Base-by-base conservation (phyloP, 2,113 vertebrate genomes). In the Siphamia tubifer region DNA sequence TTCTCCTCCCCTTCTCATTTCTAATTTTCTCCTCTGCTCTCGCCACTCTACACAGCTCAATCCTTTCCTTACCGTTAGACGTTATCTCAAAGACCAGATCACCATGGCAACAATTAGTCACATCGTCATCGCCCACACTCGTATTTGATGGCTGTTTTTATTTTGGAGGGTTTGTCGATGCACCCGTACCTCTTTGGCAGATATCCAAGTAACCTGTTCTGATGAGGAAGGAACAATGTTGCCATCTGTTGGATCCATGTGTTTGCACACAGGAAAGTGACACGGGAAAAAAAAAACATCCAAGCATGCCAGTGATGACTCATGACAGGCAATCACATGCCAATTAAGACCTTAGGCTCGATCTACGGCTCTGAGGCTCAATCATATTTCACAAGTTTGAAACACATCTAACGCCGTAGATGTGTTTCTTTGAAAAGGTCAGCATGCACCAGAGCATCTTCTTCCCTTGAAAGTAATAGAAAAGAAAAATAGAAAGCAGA, bases 61-160 rank as follows among this genome's bases (percentile, higher is more conserved):
- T 75, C 56, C 60, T 60, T 58, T 75, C 74, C 61, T 77, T 58
- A 71, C 72, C 52, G 40, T 76, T 51, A 80, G 79, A 84, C 58
- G 64, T 70, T 88, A 87, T 86, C 85, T 83, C 77, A 82, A 82
- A 87, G 84, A 74, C 53, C 62, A 71, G 70, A 84, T 90, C 87
- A 85, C 89, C 88, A 90, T 91, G 87, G 90, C 85, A 87, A 91
- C 90, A 86, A 87, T 90, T 90, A 88, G 87, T 88, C 88, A 86
- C 85, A 85, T 87, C 82, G 55, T 85, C 87, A 86, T 86, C 82
- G 61, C 87, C 87, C 77, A 84, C 87, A 75, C 84, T 82, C 24
- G 68, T 60, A 21, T 86, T 84, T 87, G 84, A 90, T 85, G 86
- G 82, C 83, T 88, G 77, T 85, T 87, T 89, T 91, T 85, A 85